Evolutionary conservation across 1,140 invertebrate species (phyloP).

Genomic region (Myzus persicae): DNA sequence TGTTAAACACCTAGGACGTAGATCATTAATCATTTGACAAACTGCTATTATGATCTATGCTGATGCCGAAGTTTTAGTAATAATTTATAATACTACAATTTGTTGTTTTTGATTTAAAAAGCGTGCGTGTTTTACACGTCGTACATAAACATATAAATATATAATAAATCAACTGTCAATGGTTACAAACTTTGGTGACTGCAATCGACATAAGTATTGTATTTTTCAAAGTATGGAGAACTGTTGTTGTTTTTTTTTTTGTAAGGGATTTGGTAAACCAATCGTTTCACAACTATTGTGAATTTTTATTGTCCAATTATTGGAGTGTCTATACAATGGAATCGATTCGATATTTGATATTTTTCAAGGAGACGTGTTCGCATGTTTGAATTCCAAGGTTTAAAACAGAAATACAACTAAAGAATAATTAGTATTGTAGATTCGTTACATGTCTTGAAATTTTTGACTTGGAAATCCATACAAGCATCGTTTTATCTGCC

Average conservation of each 20-base stretch:
- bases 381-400: slow-evolving; percentile 19
- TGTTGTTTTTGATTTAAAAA: no score
- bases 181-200: neutral
- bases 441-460: slow-evolving; percentile 24
- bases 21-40: neutral
- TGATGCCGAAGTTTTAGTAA: no score
- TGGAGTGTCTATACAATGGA: neutral
- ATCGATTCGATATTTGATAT: neutral
- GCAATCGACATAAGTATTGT: neutral
- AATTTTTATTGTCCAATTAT: no score
- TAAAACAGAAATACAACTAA: neutral
- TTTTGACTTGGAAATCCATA: neutral
- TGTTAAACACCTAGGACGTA: neutral
- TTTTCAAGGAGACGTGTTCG: neutral
- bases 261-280: neutral
- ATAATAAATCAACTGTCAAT: neutral
- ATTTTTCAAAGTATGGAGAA: neutral
- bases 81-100: no score
- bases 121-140: no score
- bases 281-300: neutral
- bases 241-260: neutral
- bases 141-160: no score
- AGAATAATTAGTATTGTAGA: neutral
- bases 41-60: no score
- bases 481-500: neutral